Conservation (phyloP, 2,797 vertebrate species). For the Botia kubotai region DNA sequence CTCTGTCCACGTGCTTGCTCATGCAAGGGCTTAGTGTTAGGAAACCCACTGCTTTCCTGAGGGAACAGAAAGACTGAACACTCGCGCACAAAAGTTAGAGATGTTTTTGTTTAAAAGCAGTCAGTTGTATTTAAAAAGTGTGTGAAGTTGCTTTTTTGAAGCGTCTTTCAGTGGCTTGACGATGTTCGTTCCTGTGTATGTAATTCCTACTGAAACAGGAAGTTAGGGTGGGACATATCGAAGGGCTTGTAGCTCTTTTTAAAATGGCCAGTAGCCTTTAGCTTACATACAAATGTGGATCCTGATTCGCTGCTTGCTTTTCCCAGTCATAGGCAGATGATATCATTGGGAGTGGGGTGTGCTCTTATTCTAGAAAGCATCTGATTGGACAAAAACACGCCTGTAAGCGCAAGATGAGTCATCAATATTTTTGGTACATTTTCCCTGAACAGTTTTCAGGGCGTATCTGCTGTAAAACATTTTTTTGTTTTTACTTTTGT, state of each 20-base stretch:
- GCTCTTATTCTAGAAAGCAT: not conserved
- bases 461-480: too few relatives aligned
- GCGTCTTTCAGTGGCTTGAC: not conserved
- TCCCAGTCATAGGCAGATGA: not conserved
- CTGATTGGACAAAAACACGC: too few relatives aligned
- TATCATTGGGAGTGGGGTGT: not conserved
- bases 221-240: not conserved
- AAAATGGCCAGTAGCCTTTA: not conserved
- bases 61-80: slow-evolving; percentile 22
- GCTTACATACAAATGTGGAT: not conserved
- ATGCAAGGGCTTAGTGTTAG: not conserved
- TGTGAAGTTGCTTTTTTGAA: not conserved
- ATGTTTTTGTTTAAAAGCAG: not conserved
- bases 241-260: not conserved
- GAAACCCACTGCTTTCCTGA: slow-evolving; percentile 20
- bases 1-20: not conserved
- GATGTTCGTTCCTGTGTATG: not conserved
- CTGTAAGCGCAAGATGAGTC: too few relatives aligned
- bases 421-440: too few relatives aligned
- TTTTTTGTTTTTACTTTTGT: too few relatives aligned
- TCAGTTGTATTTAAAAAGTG: not conserved
- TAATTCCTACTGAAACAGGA: not conserved
- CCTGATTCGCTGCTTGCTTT: not conserved
- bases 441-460: too few relatives aligned
- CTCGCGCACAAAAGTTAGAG: not conserved